phyloP scores from a whole-genome alignment of 2,888 invertebrate genomes.

The Cacoxenus indagator region DNA sequence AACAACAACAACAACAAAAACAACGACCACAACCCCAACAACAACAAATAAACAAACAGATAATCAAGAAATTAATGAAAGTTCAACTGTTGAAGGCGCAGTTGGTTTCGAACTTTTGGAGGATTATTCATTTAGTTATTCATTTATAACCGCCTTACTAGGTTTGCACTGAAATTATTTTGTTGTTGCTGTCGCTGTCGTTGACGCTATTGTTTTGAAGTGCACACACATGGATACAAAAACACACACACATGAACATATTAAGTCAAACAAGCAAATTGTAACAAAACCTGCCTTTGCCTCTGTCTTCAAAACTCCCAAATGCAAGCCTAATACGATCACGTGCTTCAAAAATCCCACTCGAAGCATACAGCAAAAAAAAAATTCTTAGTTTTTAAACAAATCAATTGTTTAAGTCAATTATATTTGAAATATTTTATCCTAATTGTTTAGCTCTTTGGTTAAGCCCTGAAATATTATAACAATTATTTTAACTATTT shows the following conservation, averaged over 20 bases:
- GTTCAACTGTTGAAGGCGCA: neutral
- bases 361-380: neutral
- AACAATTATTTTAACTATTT: no score
- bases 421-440: no score
- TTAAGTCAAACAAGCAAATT: constrained; percentile 26
- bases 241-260: constrained; percentile 18
- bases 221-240: neutral
- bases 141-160: constrained; percentile 67
- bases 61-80: constrained; percentile 26
- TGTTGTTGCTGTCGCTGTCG: neutral
- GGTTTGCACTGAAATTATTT: constrained; percentile 52
- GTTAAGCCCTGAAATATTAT: no score
- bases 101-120: constrained; percentile 40
- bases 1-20: constrained; percentile 24
- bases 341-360: neutral
- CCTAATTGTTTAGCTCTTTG: no score
- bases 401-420: neutral
- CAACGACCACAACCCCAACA: constrained; percentile 10
- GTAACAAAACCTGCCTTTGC: neutral
- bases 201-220: neutral
- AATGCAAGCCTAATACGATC: neutral
- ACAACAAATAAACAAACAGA: neutral
- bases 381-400: neutral
- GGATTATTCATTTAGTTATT: constrained; percentile 66
- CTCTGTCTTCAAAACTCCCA: neutral